phyloP scores from a whole-genome alignment of 1,140 invertebrate genomes.

The Aphelenchoides fujianensis region DNA sequence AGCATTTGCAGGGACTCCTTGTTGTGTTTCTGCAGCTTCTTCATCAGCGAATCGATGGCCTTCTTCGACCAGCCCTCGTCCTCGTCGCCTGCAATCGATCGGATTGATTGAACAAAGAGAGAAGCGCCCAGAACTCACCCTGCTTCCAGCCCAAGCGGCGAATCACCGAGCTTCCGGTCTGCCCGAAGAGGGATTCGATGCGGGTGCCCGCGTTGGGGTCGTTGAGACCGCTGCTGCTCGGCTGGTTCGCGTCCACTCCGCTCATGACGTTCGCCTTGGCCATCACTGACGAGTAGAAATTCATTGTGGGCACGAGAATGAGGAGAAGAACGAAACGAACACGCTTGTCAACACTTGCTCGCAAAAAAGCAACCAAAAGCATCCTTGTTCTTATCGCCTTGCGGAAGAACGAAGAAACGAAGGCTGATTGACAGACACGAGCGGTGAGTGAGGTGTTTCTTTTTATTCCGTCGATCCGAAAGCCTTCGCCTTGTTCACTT shows the following conservation, averaged over 20 bases:
- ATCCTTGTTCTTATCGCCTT: too few species aligned
- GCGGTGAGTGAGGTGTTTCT: too few species aligned
- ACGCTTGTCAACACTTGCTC: too few species aligned
- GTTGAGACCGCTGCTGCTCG: neutral
- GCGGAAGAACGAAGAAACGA: too few species aligned
- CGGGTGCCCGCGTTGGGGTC: neutral
- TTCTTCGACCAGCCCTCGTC: constrained; percentile 85
- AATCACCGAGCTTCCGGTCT: constrained; percentile 34
- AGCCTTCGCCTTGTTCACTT: too few species aligned
- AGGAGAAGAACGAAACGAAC: too few species aligned
- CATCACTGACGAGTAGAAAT: neutral
- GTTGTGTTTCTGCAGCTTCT: constrained; percentile 72
- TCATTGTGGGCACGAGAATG: too few species aligned
- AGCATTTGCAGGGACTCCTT: constrained; percentile 87
- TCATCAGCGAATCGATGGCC: constrained; percentile 95
- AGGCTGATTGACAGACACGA: too few species aligned
- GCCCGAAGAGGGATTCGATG: constrained; percentile 26
- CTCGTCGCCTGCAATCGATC: constrained; percentile 63
- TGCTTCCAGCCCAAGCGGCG: constrained; percentile 47
- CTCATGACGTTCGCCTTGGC: neutral
- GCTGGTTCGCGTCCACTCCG: neutral
- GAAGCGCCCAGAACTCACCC: constrained; percentile 33
- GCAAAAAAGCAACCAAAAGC: too few species aligned
- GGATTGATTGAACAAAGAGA: neutral
- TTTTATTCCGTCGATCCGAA: too few species aligned